Conservation (phyloP, 1,140 invertebrate species). For the Gryon sp. region DNA sequence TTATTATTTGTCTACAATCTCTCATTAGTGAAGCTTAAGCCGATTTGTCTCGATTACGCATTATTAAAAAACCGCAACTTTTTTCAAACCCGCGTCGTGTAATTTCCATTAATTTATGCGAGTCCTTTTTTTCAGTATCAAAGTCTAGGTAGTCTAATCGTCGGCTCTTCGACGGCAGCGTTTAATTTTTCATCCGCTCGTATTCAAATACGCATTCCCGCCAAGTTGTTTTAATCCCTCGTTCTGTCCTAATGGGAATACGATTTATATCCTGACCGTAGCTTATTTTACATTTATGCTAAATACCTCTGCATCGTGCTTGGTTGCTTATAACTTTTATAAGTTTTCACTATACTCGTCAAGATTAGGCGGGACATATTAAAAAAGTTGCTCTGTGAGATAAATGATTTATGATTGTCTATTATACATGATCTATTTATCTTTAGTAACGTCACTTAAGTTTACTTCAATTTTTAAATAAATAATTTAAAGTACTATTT, state of each 20-base stretch:
- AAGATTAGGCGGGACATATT: too few species aligned
- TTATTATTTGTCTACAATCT: neutral
- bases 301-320: slow-evolving; percentile 67
- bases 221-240: slow-evolving; percentile 38
- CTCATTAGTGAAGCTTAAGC: slow-evolving; percentile 16
- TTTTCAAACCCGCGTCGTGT: slow-evolving; percentile 29
- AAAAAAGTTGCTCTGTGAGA: slow-evolving; percentile 1
- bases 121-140: slow-evolving; percentile 37
- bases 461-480: too few species aligned
- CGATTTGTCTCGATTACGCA: slow-evolving; percentile 30
- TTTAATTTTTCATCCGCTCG: slow-evolving; percentile 76
- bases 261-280: slow-evolving; percentile 74
- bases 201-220: slow-evolving; percentile 71
- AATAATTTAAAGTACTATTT: too few species aligned
- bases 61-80: slow-evolving; percentile 60
- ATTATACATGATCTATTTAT: too few species aligned
- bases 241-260: slow-evolving; percentile 74
- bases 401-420: too few species aligned
- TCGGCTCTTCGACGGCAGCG: slow-evolving; percentile 66
- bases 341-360: slow-evolving; percentile 37
- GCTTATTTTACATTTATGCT: slow-evolving; percentile 78
- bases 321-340: slow-evolving; percentile 54
- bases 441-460: too few species aligned
- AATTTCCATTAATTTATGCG: slow-evolving; percentile 54
- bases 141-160: slow-evolving; percentile 66